A percentile compares a stretch with the other conserved stretches of the same genome.
phyloP scores from a whole-genome alignment of 1,140 invertebrate species.

The Heliconius himera region DNA sequence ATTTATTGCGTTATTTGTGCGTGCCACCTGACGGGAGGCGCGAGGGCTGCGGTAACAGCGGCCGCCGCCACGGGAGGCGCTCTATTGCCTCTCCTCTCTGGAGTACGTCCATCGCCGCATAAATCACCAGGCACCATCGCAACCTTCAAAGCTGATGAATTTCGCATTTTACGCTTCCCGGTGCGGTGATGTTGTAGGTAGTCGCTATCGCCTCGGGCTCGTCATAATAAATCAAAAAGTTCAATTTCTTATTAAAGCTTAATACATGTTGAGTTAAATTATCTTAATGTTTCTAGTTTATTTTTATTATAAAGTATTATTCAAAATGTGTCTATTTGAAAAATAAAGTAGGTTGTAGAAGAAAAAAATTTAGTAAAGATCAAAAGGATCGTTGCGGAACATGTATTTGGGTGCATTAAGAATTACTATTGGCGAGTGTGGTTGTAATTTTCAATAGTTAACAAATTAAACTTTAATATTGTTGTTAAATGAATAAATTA shows the following conservation, averaged over 20 bases:
- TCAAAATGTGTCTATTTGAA: too few species aligned
- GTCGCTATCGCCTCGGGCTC: slow-evolving; percentile 14
- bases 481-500: too few species aligned
- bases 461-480: too few species aligned
- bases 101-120: slow-evolving; percentile 62
- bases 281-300: too few species aligned
- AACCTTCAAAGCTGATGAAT: slow-evolving; percentile 64
- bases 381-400: too few species aligned
- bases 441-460: too few species aligned
- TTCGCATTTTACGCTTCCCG: slow-evolving; percentile 49
- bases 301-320: too few species aligned
- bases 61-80: slow-evolving; percentile 65
- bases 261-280: neutral
- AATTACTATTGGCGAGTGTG: too few species aligned
- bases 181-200: slow-evolving; percentile 43
- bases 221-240: slow-evolving; percentile 4
- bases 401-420: too few species aligned
- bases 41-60: slow-evolving; percentile 44
- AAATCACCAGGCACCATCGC: slow-evolving; percentile 60
- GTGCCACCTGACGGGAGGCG: slow-evolving; percentile 67
- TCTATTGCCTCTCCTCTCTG: slow-evolving; percentile 65
- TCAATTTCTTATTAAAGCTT: neutral
- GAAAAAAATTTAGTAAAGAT: too few species aligned
- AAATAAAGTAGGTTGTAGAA: too few species aligned
- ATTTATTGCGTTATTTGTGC: slow-evolving; percentile 79